These are phyloP conservation scores for Doryteuthis pealeii DNA, from an alignment of 1,140 invertebrate genomes.

Conservation along the genomic window DNA sequence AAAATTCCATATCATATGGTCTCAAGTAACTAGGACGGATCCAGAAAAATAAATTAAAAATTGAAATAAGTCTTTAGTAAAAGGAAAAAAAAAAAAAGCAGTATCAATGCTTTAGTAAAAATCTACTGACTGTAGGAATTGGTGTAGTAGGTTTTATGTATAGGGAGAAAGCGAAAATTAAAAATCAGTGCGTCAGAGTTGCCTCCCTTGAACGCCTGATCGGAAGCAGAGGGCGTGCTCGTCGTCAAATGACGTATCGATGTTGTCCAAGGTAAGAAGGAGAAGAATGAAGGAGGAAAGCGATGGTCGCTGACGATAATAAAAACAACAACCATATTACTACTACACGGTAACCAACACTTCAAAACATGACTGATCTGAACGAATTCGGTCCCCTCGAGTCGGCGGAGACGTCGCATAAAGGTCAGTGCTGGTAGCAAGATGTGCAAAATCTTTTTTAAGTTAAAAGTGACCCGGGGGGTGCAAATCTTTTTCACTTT, in stretches of 20 bases:
- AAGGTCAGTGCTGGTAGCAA: not conserved
- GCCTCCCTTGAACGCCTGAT: not conserved
- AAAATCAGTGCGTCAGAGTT: not conserved
- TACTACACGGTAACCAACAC: no score
- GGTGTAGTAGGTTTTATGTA: no score
- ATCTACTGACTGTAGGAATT: no score
- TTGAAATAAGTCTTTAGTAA: no score
- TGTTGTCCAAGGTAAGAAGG: not conserved
- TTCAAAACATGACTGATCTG: not conserved
- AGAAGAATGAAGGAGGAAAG: not conserved
- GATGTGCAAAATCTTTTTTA: no score
- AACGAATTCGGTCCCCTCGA: constrained; percentile 2
- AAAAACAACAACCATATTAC: not conserved
- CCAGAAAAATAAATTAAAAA: no score
- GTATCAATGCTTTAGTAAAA: no score
- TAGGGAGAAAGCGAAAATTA: not conserved
- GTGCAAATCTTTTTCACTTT: no score
- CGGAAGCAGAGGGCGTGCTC: not conserved
- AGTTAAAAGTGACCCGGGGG: no score
- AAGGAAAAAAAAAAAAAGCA: no score
- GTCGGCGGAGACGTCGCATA: constrained; percentile 8
- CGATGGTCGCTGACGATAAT: not conserved
- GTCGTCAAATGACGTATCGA: not conserved
- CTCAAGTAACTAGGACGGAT: no score
- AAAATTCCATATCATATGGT: no score